Base-by-base conservation (phyloP, 2,113 vertebrate species). In the Trochalopteron elliotii region DNA sequence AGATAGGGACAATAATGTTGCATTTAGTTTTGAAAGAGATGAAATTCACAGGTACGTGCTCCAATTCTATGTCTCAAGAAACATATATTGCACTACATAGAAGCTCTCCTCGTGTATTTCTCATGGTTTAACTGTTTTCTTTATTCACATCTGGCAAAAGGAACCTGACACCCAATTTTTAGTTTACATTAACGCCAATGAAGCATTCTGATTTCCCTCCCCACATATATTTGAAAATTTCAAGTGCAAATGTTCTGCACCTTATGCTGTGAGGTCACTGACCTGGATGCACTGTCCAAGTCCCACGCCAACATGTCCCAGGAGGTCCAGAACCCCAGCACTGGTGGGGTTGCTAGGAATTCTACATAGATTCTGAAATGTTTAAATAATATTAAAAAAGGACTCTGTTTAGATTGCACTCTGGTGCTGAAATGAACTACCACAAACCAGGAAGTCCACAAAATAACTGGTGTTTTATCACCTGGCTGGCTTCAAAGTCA, bases 31-130 rank as follows among this genome's bases (percentile, higher is more conserved):
- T 87, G 52, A 71, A 84, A 83, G 47, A 68, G 17, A 49, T 33
- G 0, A 52, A 83, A 75, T 81, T 10, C 55, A 50, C 0, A 0
- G 44, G 8, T 57, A 52, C 1, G 1, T 44, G 27, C 24, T 81
- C 31, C 27, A 72, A 30, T 77, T 74, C 68, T 5, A 1, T 20
- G 13, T 70, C 59, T 22, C n/a, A 44, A 47, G 44, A 70, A 90
- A 74, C 22, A 52, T 11, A 25, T 3, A 52, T 1, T 69, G 12
- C 30, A 79, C 22, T 24, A 75, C 5, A n/a, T 0, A 55, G 39
- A 72, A 76, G 39, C 28, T 84, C 18, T 42, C 31, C 22, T 59
- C 53, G 10, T 7, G 2, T 9, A 67, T 47, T 72, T 85, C 63
- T 39, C 63, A 40, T 47, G 30, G 44, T 50, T 91, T 70, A 67